These are phyloP conservation scores for Anseranas semipalmata DNA, from an alignment of 2,113 vertebrate genomes.

Conservation along the genomic window DNA sequence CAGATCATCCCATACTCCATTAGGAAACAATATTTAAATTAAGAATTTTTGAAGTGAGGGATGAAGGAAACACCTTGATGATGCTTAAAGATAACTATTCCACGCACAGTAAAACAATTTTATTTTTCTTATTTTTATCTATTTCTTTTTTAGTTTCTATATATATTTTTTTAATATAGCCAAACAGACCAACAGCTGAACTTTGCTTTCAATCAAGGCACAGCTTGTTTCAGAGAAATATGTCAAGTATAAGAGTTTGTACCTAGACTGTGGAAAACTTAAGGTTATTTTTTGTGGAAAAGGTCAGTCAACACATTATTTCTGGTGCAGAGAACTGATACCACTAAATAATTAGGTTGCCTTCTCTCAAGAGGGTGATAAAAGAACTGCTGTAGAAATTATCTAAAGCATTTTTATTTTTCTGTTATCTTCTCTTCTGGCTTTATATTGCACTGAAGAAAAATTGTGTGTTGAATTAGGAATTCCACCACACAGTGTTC, in stretches of 20 bases:
- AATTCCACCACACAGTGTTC: background rate
- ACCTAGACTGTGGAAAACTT: background rate
- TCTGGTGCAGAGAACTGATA: background rate
- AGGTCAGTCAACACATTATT: background rate
- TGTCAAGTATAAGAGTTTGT: background rate
- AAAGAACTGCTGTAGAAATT: background rate
- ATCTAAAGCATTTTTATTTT: background rate
- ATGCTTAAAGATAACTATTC: background rate
- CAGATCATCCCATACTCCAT: background rate
- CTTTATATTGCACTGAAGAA: background rate
- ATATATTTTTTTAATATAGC: too few species aligned
- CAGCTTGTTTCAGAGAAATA: background rate
- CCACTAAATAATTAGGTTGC: background rate
- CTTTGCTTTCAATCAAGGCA: background rate
- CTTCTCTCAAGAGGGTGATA: background rate
- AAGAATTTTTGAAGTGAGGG: background rate
- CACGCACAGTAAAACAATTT: background rate
- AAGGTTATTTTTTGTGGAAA: background rate
- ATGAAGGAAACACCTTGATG: background rate
- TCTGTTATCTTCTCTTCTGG: background rate
- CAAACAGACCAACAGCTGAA: background rate
- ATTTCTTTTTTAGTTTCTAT: too few species aligned
- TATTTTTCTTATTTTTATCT: background rate
- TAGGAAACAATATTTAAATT: background rate
- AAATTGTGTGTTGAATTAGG: background rate